Percentiles rank a stretch among this genome's conserved stretches.
phyloP scores from a whole-genome alignment of 2,797 vertebrate species.

The Takifugu ocellatus region DNA sequence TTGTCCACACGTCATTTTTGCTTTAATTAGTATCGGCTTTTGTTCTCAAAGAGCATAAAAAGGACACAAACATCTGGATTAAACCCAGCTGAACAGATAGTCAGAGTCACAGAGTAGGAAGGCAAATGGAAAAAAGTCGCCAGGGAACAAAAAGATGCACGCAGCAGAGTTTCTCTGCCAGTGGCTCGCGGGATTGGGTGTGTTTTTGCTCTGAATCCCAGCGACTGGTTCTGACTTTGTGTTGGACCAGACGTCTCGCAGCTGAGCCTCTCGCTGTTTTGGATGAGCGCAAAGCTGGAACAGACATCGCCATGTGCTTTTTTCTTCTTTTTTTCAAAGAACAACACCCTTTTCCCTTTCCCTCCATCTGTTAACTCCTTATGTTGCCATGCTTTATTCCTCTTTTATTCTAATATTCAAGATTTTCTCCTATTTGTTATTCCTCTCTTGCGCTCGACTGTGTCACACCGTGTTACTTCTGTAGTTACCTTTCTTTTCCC shows the following conservation, averaged over 20 bases:
- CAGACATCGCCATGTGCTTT: slow-evolving; percentile 34
- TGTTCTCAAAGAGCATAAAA: slow-evolving; percentile 7
- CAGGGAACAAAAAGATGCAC: slow-evolving; percentile 3
- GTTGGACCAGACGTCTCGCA: slow-evolving; percentile 41
- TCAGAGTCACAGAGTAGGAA: slow-evolving; percentile 8
- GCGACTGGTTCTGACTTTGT: slow-evolving; percentile 36
- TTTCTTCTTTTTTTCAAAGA: slow-evolving; percentile 10
- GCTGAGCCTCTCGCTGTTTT: slow-evolving; percentile 48
- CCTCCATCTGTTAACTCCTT: slow-evolving; percentile 55
- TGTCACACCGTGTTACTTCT: no score
- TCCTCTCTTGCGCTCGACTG: no score
- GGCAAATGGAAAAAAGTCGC: slow-evolving; percentile 2
- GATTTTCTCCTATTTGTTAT: no score
- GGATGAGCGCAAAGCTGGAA: slow-evolving; percentile 44
- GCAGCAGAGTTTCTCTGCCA: slow-evolving; percentile 30
- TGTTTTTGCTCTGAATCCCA: slow-evolving; percentile 46
- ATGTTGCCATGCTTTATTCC: slow-evolving; percentile 24
- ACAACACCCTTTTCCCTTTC: slow-evolving; percentile 26
- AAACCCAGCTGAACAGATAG: slow-evolving; percentile 9
- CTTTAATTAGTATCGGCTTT: no score
- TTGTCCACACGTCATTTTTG: no score
- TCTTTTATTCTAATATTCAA: no score
- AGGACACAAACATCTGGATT: slow-evolving; percentile 17
- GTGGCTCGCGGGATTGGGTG: slow-evolving; percentile 48
- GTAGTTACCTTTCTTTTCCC: no score